These are phyloP conservation scores for Piprites chloris DNA, from an alignment of 2,113 vertebrate genomes.

Conservation along the genomic window DNA sequence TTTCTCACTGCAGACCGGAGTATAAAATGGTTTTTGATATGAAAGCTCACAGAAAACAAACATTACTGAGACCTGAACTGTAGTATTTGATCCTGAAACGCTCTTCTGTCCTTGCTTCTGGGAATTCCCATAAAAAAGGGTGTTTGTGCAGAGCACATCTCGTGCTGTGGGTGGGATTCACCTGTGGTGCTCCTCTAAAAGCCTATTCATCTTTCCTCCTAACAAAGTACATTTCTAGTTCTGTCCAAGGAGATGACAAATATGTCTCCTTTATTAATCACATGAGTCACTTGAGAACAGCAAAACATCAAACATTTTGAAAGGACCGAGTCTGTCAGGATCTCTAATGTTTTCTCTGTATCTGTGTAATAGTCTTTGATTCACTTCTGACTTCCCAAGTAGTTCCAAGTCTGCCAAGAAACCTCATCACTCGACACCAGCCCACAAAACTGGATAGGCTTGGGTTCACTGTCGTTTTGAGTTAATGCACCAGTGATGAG, in stretches of 20 bases:
- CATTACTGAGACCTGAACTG: background rate
- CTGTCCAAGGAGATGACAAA: constrained; percentile 60
- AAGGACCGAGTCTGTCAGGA: constrained; percentile 2
- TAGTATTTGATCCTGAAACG: background rate
- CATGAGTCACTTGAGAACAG: constrained; percentile 15
- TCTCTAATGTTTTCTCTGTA: background rate
- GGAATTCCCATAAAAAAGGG: background rate
- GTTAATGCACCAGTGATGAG: constrained; percentile 43
- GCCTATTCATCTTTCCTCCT: background rate
- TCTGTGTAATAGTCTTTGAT: constrained; percentile 23
- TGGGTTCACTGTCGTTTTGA: constrained; percentile 42
- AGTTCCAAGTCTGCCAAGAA: constrained; percentile 54
- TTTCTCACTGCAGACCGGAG: background rate
- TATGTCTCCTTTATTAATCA: constrained; percentile 32
- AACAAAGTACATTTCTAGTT: background rate
- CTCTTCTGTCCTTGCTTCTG: background rate
- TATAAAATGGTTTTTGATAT: background rate
- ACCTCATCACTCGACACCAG: constrained; percentile 41
- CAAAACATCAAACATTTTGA: constrained; percentile 27
- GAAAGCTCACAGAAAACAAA: background rate
- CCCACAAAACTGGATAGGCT: background rate
- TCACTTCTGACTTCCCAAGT: constrained; percentile 51
- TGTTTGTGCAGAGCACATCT: background rate
- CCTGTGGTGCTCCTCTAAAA: background rate
- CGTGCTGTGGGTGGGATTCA: background rate